Percentiles rank a stretch among this genome's conserved stretches.
Evolutionary conservation across 2,888 invertebrate species (phyloP).

Genomic region (Crioceris asparagi): DNA sequence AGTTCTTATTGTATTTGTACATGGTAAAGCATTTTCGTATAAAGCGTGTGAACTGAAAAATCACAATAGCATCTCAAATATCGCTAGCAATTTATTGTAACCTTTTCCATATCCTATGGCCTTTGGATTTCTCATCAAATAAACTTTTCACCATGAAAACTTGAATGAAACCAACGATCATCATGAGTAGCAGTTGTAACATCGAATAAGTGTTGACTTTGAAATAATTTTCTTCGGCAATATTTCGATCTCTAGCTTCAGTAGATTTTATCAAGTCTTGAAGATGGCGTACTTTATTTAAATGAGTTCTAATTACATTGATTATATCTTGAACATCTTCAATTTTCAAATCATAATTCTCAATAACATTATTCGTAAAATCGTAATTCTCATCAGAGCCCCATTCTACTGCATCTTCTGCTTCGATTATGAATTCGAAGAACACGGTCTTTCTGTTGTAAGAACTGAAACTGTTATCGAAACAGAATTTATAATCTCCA

Average conservation of each 20-base stretch:
- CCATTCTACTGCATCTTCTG: slow-evolving; percentile 42
- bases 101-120: slow-evolving; percentile 33
- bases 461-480: slow-evolving; percentile 78
- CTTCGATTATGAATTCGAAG: slow-evolving; percentile 63
- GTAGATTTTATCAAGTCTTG: slow-evolving; percentile 62
- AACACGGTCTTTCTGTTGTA: slow-evolving; percentile 76
- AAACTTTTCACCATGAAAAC: slow-evolving; percentile 70
- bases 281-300: slow-evolving; percentile 50
- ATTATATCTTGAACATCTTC: slow-evolving; percentile 56
- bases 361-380: slow-evolving; percentile 32
- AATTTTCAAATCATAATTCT: slow-evolving; percentile 49
- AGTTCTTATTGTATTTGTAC: no score
- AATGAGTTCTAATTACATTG: slow-evolving; percentile 47
- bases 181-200: slow-evolving; percentile 62
- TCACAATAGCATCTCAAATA: no score
- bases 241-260: slow-evolving; percentile 72
- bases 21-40: no score
- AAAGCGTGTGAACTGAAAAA: no score
- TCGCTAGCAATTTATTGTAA: slow-evolving; percentile 6
- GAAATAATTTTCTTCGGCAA: slow-evolving; percentile 70
- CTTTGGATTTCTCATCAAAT: slow-evolving; percentile 49
- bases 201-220: slow-evolving; percentile 72
- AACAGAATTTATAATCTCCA: slow-evolving; percentile 77
- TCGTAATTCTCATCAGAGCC: slow-evolving; percentile 44
- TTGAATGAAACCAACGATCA: slow-evolving; percentile 61